phyloP scores from a whole-genome alignment of 2,797 vertebrate genomes.

The Mycteria americana region DNA sequence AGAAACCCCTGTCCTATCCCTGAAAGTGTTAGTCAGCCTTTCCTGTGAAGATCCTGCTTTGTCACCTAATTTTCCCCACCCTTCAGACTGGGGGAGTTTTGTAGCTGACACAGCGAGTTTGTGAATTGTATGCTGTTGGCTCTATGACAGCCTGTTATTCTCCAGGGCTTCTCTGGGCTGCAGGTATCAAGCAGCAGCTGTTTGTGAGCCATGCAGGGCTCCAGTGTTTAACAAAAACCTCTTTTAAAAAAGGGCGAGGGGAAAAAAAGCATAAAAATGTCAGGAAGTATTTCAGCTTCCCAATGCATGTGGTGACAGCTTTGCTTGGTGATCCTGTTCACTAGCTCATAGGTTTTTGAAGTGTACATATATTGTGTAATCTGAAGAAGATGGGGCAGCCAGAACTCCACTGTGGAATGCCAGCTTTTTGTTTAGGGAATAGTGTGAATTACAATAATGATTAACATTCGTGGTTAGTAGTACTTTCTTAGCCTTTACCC shows the following conservation, averaged over 20 bases:
- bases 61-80: neutral
- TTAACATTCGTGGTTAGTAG: neutral
- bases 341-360: neutral
- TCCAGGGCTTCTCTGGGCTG: neutral
- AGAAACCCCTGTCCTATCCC: constrained; percentile 22
- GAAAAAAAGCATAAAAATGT: neutral
- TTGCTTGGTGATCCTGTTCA: neutral
- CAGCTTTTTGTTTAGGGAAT: neutral
- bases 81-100: neutral
- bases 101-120: neutral
- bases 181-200: constrained; percentile 2
- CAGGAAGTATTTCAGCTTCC: neutral
- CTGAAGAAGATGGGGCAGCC: neutral
- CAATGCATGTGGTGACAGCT: neutral
- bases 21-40: neutral
- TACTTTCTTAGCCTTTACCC: neutral
- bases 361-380: neutral
- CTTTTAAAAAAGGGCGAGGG: neutral
- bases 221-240: neutral
- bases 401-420: neutral
- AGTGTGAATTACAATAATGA: neutral
- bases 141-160: neutral
- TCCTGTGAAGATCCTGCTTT: neutral
- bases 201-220: neutral
- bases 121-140: neutral